These are phyloP conservation scores for Dyspetes luteomarginatus DNA, from an alignment of 2,888 invertebrate species.

Conservation along the genomic window DNA sequence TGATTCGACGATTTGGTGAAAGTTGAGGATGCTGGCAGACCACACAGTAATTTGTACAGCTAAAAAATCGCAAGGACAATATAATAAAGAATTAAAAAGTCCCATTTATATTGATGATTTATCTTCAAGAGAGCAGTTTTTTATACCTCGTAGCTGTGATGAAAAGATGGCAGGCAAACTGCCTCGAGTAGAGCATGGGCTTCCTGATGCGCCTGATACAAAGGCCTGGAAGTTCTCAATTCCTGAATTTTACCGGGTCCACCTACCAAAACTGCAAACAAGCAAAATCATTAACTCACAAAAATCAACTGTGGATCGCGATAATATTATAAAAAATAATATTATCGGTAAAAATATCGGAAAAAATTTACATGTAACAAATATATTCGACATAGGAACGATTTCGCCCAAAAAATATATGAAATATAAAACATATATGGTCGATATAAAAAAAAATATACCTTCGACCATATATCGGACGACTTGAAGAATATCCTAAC, in stretches of 20 bases:
- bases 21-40: slow-evolving; percentile 86
- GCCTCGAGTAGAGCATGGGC: slow-evolving; percentile 90
- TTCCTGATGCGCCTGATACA: slow-evolving; percentile 92
- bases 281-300: slow-evolving; percentile 55
- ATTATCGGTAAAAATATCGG: background rate
- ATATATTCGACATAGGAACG: too few species aligned
- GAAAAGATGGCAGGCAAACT: slow-evolving; percentile 90
- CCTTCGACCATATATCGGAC: too few species aligned
- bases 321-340: background rate
- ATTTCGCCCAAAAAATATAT: too few species aligned
- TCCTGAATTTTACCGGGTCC: slow-evolving; percentile 87
- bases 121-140: slow-evolving; percentile 1
- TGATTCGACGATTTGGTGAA: slow-evolving; percentile 84
- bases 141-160: slow-evolving; percentile 91
- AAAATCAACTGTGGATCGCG: slow-evolving; percentile 3
- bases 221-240: slow-evolving; percentile 90
- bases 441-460: too few species aligned
- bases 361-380: too few species aligned
- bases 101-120: background rate
- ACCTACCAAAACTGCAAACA: slow-evolving; percentile 85
- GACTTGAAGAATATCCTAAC: too few species aligned
- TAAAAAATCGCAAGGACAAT: slow-evolving; percentile 81
- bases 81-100: too few species aligned
- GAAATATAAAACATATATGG: too few species aligned
- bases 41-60: slow-evolving; percentile 90